phyloP scores from a whole-genome alignment of 2,888 invertebrate species.

The Cryptocephalus moraei region DNA sequence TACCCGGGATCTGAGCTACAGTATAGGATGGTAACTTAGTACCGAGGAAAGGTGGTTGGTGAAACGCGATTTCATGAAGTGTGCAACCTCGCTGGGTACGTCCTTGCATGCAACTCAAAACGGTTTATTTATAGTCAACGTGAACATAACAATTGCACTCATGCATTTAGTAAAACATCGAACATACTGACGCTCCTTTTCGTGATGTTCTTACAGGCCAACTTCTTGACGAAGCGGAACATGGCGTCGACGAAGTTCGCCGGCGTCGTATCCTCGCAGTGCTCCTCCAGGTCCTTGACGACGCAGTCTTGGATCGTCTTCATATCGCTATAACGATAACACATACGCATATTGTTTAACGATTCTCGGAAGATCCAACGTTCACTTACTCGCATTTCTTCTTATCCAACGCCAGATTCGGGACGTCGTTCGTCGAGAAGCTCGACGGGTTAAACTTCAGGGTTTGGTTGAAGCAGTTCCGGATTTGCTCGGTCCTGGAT shows the following conservation, averaged over 20 bases:
- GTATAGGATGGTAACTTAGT: too few relatives aligned
- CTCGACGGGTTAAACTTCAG: slow-evolving; percentile 41
- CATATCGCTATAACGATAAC: slow-evolving; percentile 39
- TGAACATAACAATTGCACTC: too few relatives aligned
- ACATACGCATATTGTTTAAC: slow-evolving; percentile 15
- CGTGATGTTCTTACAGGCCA: slow-evolving; percentile 19
- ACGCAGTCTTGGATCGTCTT: slow-evolving; percentile 45
- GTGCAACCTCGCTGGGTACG: too few relatives aligned
- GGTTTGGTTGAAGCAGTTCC: slow-evolving; percentile 54
- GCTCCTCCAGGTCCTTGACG: slow-evolving; percentile 48
- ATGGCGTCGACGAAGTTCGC: slow-evolving; percentile 67
- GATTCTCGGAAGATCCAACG: too few relatives aligned
- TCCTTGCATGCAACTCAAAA: too few relatives aligned
- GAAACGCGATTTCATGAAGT: too few relatives aligned
- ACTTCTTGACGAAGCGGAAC: slow-evolving; percentile 56
- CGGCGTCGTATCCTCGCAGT: slow-evolving; percentile 62
- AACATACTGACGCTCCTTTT: slow-evolving; percentile 6
- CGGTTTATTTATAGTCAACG: too few relatives aligned
- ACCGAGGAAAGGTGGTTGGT: too few relatives aligned
- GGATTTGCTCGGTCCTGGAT: slow-evolving; percentile 47
- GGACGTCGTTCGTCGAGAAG: slow-evolving; percentile 37
- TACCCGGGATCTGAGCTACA: too few relatives aligned
- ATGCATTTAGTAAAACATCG: not conserved
- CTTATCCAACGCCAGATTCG: slow-evolving; percentile 50
- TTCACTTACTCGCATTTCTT: slow-evolving; percentile 44